phyloP scores from a whole-genome alignment of 2,113 vertebrate species.

The Albula glossodonta region DNA sequence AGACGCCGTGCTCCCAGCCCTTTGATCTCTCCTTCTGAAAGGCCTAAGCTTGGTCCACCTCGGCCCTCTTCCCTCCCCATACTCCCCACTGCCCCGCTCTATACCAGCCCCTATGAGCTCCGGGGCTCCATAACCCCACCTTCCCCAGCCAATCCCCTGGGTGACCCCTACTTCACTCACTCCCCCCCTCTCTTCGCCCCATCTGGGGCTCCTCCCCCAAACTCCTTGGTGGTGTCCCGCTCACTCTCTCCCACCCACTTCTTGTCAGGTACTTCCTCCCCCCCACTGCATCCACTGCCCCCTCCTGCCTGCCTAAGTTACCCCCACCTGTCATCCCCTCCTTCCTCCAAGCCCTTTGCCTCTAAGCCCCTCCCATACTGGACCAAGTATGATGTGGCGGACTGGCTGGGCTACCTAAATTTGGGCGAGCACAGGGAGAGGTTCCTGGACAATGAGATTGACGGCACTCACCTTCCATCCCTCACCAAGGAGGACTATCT shows the following conservation, averaged over 20 bases:
- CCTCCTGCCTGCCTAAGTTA: slow-evolving; percentile 76
- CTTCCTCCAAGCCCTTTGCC: slow-evolving; percentile 85
- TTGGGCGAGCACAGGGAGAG: slow-evolving; percentile 85
- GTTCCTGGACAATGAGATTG: slow-evolving; percentile 95
- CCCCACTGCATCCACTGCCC: slow-evolving; percentile 59
- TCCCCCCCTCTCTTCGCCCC: slow-evolving; percentile 72
- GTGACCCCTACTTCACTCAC: slow-evolving; percentile 70
- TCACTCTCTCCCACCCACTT: slow-evolving; percentile 86
- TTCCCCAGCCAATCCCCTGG: slow-evolving; percentile 65
- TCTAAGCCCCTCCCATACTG: slow-evolving; percentile 88
- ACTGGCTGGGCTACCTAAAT: slow-evolving; percentile 90
- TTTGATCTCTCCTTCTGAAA: slow-evolving; percentile 79
- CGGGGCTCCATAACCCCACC: slow-evolving; percentile 67
- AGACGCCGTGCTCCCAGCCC: slow-evolving; percentile 84
- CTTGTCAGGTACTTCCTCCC: slow-evolving; percentile 75
- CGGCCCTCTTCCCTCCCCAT: slow-evolving; percentile 87
- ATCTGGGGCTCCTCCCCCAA: slow-evolving; percentile 61
- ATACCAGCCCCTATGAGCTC: slow-evolving; percentile 69
- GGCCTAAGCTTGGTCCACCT: slow-evolving; percentile 76
- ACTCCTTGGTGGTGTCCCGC: slow-evolving; percentile 72
- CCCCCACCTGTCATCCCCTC: slow-evolving; percentile 77
- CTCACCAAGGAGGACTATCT: slow-evolving; percentile 94
- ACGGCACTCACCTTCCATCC: slow-evolving; percentile 89
- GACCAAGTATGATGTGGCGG: slow-evolving; percentile 94
- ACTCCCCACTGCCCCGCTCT: slow-evolving; percentile 75